These are phyloP conservation scores for Graphium colonna DNA, from an alignment of 2,888 invertebrate genomes.

Conservation along the genomic window DNA sequence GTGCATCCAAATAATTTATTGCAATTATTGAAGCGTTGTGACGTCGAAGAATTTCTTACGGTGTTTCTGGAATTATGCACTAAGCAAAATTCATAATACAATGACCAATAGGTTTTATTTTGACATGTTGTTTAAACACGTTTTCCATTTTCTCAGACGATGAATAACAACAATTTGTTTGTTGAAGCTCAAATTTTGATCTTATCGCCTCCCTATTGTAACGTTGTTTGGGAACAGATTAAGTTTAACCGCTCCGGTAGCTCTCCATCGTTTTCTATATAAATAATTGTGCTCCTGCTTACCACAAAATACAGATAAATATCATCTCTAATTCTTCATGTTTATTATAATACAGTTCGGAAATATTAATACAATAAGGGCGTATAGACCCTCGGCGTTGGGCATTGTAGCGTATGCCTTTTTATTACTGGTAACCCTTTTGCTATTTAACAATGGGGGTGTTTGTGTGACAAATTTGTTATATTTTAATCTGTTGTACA, in stretches of 20 bases:
- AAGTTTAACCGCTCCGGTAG: constrained; percentile 42
- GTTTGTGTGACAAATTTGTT: neutral
- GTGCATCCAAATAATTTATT: too few species aligned
- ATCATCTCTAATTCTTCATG: constrained; percentile 23
- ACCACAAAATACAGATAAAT: constrained; percentile 24
- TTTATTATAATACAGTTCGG: constrained; percentile 18
- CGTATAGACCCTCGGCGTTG: constrained; percentile 12
- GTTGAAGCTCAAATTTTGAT: constrained; percentile 60
- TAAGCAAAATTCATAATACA: constrained; percentile 58
- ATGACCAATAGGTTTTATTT: constrained; percentile 45
- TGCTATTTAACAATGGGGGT: constrained; percentile 3
- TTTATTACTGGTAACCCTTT: constrained; percentile 14
- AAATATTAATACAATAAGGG: constrained; percentile 19
- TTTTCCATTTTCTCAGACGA: constrained; percentile 48
- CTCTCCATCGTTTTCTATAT: constrained; percentile 45
- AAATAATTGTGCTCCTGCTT: constrained; percentile 28
- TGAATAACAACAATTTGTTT: constrained; percentile 66
- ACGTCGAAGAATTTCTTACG: too few species aligned
- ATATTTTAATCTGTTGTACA: neutral
- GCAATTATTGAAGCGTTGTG: too few species aligned
- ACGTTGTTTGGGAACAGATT: constrained; percentile 52
- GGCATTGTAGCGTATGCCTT: constrained; percentile 1
- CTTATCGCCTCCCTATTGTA: constrained; percentile 65
- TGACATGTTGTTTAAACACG: constrained; percentile 75
- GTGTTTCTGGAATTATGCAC: too few species aligned